Conservation (phyloP, 2,888 invertebrate species). For the Pandemis cinnamomeana region DNA sequence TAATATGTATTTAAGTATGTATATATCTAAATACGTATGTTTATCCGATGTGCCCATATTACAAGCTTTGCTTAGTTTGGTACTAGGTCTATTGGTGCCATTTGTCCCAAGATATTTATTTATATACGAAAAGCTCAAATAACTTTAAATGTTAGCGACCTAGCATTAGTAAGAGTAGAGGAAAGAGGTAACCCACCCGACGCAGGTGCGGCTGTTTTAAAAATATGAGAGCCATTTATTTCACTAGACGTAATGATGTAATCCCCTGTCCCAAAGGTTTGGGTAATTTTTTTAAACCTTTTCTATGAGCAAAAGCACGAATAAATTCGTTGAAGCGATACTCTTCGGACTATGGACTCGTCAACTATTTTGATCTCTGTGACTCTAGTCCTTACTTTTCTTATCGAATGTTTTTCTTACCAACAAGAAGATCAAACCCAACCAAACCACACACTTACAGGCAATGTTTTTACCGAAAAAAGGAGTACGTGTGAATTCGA, state of each 20-base stretch:
- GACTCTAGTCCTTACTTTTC: background rate
- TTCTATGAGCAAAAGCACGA: slow-evolving; percentile 12
- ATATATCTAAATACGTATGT: no score
- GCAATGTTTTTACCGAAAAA: no score
- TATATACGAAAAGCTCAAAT: background rate
- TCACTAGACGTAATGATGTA: slow-evolving; percentile 21
- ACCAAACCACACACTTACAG: no score
- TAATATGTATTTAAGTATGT: no score
- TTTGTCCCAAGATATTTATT: no score
- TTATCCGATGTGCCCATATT: no score
- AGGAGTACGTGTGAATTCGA: no score
- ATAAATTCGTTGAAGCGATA: background rate
- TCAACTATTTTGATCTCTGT: background rate
- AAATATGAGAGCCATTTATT: slow-evolving; percentile 32
- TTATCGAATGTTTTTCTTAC: no score
- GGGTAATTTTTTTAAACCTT: slow-evolving; percentile 22
- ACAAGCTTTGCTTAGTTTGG: no score
- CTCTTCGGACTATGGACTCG: background rate
- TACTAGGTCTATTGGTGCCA: no score
- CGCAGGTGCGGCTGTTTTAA: slow-evolving; percentile 31
- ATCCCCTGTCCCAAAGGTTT: slow-evolving; percentile 10
- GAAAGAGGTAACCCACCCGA: background rate
- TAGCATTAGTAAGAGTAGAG: background rate
- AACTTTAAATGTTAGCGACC: background rate
- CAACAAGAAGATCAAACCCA: no score